phyloP scores from a whole-genome alignment of 2,113 vertebrate genomes.

The Petroica traversi region DNA sequence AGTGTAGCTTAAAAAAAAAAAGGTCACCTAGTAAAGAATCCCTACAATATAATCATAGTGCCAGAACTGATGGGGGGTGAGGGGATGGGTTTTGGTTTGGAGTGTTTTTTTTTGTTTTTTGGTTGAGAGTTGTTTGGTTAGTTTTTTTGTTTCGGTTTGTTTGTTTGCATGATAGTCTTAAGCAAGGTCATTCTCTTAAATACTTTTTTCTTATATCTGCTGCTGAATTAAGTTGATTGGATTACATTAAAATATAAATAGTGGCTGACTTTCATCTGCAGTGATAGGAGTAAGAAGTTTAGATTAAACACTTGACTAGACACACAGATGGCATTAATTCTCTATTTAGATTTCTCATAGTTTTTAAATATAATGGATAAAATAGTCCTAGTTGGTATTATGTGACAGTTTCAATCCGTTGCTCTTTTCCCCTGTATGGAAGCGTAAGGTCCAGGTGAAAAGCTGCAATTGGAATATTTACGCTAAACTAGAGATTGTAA shows the following conservation, averaged over 20 bases:
- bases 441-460: background rate
- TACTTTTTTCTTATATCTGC: background rate
- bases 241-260: background rate
- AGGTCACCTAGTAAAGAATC: background rate
- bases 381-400: background rate
- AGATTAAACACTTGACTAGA: background rate
- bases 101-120: background rate
- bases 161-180: background rate
- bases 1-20: background rate
- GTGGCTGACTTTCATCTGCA: background rate
- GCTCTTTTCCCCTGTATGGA: background rate
- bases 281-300: background rate
- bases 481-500: background rate
- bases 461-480: background rate
- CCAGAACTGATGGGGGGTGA: background rate
- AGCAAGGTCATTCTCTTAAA: background rate
- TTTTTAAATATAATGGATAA: background rate
- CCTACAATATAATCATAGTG: background rate
- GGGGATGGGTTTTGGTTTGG: background rate
- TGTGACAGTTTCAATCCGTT: background rate
- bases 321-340: background rate
- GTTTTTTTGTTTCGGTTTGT: background rate
- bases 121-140: background rate
- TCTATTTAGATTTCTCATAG: background rate
- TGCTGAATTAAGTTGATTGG: background rate